Evolutionary conservation across 1,140 invertebrate genomes (phyloP), one percentile per base, ranked within the genome.

Genomic region (Trypoxylus dichotomus): DNA sequence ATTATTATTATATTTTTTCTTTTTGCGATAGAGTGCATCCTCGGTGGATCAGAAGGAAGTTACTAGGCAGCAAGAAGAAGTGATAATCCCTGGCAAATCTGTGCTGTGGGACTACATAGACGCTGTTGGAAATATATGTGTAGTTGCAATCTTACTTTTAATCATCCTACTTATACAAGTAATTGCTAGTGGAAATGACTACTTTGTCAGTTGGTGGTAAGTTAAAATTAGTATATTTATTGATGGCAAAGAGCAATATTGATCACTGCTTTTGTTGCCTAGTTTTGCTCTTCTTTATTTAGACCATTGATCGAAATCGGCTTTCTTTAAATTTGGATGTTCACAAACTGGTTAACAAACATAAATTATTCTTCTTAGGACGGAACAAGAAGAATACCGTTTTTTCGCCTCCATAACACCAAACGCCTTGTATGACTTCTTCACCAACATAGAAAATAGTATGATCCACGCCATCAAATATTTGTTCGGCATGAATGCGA

Each of bases 291-390:
- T n/a, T n/a, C n/a, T n/a, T n/a, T n/a, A n/a, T n/a, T n/a, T n/a
- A n/a, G n/a, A n/a, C n/a, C n/a, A n/a, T n/a, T n/a, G n/a, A n/a
- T n/a, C n/a, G n/a, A n/a, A n/a, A n/a, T n/a, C n/a, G n/a, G 2
- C 15, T 1, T 58, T 58, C 15, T 58, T 58, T 0, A 93, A 95
- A 86, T 84, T 89, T 2, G 86, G 89, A 0, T 93, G 91, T 71
- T 93, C 91, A 73, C 89, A 90, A 1, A 37, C 5, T 7, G 10
- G 32, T 37, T 37, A 13, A 47, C 15, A 89, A 90, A 10, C 94
- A 96, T 84, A 96, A 91, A 83, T 96, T 95, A 0, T 92, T 92
- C 76, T 92, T 90, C 79, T 96, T 27, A 68, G 94, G 95, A 75
- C 74, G 6, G 43, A 75, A 13, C 74, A 75, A 54, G 74, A 75